Evolutionary conservation across 2,797 vertebrate genomes (phyloP).

Genomic region (Zenarchopterus dispar): DNA sequence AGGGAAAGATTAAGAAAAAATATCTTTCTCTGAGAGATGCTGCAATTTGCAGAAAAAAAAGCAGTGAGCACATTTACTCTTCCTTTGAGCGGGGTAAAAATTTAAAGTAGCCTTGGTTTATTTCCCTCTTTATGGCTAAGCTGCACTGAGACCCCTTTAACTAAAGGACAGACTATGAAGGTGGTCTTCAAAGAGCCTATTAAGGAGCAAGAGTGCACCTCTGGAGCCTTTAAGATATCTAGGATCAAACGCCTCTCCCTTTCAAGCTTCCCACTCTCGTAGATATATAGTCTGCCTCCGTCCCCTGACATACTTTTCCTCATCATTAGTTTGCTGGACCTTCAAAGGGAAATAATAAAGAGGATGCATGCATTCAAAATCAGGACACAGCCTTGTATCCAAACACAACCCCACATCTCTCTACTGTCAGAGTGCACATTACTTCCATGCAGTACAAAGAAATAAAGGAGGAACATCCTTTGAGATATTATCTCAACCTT

Average conservation of each 20-base stretch:
- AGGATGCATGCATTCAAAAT: conserved; percentile 49
- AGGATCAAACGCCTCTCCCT: conserved; percentile 68
- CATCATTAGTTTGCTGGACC: conserved; percentile 69
- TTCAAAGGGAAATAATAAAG: conserved; percentile 60
- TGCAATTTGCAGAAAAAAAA: neutral
- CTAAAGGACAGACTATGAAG: conserved; percentile 55
- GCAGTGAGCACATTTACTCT: conserved; percentile 30
- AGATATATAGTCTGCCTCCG: conserved; percentile 38
- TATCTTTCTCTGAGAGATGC: neutral
- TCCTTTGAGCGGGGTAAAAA: conserved; percentile 21
- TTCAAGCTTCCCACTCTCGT: conserved; percentile 48
- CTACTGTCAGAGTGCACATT: too few species aligned
- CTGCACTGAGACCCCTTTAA: conserved; percentile 49
- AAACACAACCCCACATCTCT: conserved; percentile 12
- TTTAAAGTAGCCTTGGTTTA: conserved; percentile 15
- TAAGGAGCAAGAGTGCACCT: conserved; percentile 63
- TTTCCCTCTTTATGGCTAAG: conserved; percentile 48
- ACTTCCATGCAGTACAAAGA: too few species aligned
- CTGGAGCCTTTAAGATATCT: conserved; percentile 78
- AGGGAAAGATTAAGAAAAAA: neutral
- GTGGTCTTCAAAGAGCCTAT: conserved; percentile 76
- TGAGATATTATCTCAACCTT: too few species aligned
- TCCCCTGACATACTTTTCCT: conserved; percentile 25
- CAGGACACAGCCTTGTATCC: conserved; percentile 17
- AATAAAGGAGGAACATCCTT: too few species aligned